Conservation (phyloP, 2,797 vertebrate genomes). For the Neostethus bicornis region DNA sequence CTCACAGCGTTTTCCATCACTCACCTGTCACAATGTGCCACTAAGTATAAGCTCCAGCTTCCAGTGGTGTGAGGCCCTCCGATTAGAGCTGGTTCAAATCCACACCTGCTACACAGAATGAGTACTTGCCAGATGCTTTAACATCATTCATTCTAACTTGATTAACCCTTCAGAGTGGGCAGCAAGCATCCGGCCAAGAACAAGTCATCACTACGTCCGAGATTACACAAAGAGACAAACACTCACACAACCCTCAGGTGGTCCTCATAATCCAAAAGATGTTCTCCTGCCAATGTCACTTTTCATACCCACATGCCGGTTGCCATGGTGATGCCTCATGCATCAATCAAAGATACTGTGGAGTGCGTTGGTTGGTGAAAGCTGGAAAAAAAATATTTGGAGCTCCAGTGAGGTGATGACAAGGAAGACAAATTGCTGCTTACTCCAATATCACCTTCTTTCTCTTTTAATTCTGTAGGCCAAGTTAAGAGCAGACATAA, state of each 20-base stretch:
- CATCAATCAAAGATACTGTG: constrained; percentile 64
- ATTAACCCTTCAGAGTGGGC: constrained; percentile 50
- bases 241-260: constrained; percentile 37
- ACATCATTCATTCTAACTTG: constrained; percentile 29
- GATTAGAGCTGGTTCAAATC: constrained; percentile 1
- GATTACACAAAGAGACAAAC: constrained; percentile 11
- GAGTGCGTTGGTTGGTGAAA: constrained; percentile 51
- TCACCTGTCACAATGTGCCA: constrained; percentile 27
- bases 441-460: constrained; percentile 10
- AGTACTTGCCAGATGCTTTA: constrained; percentile 24
- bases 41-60: constrained; percentile 3
- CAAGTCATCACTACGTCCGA: constrained; percentile 2
- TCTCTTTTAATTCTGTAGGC: constrained; percentile 6
- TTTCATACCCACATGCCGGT: constrained; percentile 44
- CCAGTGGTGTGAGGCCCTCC: background rate
- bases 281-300: constrained; percentile 53
- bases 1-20: constrained; percentile 20
- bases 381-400: constrained; percentile 61
- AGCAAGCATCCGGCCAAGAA: constrained; percentile 15
- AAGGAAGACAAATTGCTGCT: constrained; percentile 46
- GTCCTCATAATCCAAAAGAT: constrained; percentile 50
- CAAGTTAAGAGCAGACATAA: constrained; percentile 9
- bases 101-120: constrained; percentile 27
- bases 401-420: constrained; percentile 46
- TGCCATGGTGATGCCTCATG: constrained; percentile 57